Percentiles rank a stretch among this genome's conserved stretches.
phyloP scores from a whole-genome alignment of 2,888 invertebrate genomes.

The Apantesis nais region DNA sequence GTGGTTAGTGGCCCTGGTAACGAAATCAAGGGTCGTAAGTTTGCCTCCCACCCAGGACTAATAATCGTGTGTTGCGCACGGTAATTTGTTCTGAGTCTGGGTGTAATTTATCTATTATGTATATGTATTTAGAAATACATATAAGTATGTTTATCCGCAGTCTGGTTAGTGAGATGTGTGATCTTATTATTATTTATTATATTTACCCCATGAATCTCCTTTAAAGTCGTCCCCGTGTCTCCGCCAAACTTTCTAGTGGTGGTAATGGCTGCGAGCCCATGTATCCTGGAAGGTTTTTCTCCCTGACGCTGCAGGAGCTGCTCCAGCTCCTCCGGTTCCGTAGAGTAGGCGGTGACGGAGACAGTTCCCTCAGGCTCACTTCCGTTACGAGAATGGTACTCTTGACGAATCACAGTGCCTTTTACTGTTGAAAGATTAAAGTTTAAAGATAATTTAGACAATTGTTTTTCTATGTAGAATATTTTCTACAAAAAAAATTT shows the following conservation, averaged over 20 bases:
- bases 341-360: constrained; percentile 89
- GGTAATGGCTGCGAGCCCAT: constrained; percentile 80
- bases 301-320: constrained; percentile 70
- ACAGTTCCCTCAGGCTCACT: constrained; percentile 89
- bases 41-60: no score
- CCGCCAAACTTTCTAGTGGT: constrained; percentile 80
- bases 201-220: constrained; percentile 70
- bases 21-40: not conserved
- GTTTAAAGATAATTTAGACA: not conserved
- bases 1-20: not conserved
- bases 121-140: no score
- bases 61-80: no score
- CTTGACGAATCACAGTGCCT: constrained; percentile 89
- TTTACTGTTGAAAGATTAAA: constrained; percentile 83
- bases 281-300: constrained; percentile 70
- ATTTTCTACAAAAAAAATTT: no score
- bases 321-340: constrained; percentile 86
- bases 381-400: constrained; percentile 89
- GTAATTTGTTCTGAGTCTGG: no score
- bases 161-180: no score
- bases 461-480: not conserved
- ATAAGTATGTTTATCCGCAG: no score
- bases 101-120: no score
- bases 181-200: not conserved
- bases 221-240: constrained; percentile 70